phyloP scores from a whole-genome alignment of 2,113 vertebrate species.

The Coryphaenoides rupestris region DNA sequence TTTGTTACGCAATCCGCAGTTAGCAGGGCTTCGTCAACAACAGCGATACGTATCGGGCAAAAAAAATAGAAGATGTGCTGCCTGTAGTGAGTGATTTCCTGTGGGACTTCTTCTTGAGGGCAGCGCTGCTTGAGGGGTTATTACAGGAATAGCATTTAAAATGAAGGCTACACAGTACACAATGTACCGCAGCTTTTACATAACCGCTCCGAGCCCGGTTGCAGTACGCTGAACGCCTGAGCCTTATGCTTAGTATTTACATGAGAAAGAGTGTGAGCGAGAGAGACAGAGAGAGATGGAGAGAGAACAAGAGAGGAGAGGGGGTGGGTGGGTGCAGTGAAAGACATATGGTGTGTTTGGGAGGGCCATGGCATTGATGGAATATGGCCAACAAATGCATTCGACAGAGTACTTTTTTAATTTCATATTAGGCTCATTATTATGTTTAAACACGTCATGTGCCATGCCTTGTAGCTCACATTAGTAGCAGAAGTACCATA shows the following conservation, averaged over 20 bases:
- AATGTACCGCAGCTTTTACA: constrained; percentile 14
- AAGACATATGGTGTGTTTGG: too few species aligned
- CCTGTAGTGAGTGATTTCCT: constrained; percentile 15
- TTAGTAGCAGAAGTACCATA: too few species aligned
- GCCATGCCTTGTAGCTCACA: not conserved
- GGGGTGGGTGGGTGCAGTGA: not conserved
- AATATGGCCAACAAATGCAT: too few species aligned
- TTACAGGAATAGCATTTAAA: constrained; percentile 21
- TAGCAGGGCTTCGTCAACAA: constrained; percentile 3
- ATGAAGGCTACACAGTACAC: constrained; percentile 12
- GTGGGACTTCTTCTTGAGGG: constrained; percentile 15
- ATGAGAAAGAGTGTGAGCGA: not conserved
- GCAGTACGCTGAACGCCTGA: not conserved
- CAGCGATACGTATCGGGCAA: constrained; percentile 13
- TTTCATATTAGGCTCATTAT: not conserved
- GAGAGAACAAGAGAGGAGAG: not conserved
- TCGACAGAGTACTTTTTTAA: not conserved
- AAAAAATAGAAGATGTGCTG: constrained; percentile 1
- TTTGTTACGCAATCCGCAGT: constrained; percentile 17
- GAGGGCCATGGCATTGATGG: too few species aligned
- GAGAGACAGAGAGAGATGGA: not conserved
- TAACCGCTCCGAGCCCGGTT: not conserved
- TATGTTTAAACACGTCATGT: not conserved
- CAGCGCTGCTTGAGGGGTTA: constrained; percentile 13
- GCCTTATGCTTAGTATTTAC: not conserved